Evolutionary conservation across 1,140 invertebrate genomes (phyloP), one percentile per base, ranked within the genome.

Genomic region (Theocolax elegans): DNA sequence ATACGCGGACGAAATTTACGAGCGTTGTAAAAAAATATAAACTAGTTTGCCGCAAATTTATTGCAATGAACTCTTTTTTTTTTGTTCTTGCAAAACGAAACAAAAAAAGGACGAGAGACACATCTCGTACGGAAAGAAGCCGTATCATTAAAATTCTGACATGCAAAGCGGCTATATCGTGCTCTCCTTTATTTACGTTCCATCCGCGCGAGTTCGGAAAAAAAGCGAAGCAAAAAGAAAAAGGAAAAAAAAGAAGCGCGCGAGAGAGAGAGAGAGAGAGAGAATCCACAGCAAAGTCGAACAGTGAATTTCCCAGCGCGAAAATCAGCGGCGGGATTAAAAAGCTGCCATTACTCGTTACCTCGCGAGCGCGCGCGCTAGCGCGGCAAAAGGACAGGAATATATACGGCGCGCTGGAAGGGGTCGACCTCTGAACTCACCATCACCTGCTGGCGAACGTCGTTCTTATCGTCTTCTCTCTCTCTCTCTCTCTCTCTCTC

Each of bases 391-490:
- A 63, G 49, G 58, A 69, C 67, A 69, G 58, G 38, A 54, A 69
- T 69, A 69, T 49, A 38, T 71, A 64, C 49, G 49, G 42, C 12
- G 12, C 13, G 60, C 21, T 63, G 53, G 68, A 71, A 71, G 68
- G 68, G 60, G 68, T 48, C 40, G 60, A 71, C 68, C 68, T 71
- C 51, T 71, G 68, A 71, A 70, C 68, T 38, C 44, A 71, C 60
- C 68, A 71, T 71, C 68, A 71, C 68, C 68, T 71, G 68, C 42
- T 71, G 60, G 51, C 9, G 60, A 71, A 71, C 60, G 64, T 58
- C n/a, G n/a, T n/a, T n/a, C 44, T 64, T 51, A 64, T 64, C 40
- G 23, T 13, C 40, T 31, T 42, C 48, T 60, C 66, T 69, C 25
- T n/a, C 17, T 44, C 58, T 48, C 17, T 48, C 46, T 48, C 46